Percentiles rank a stretch among this genome's conserved stretches.
phyloP scores from a whole-genome alignment of 35 echinoderm and acorn worm genomes.

The Apostichopus parvimensis region DNA sequence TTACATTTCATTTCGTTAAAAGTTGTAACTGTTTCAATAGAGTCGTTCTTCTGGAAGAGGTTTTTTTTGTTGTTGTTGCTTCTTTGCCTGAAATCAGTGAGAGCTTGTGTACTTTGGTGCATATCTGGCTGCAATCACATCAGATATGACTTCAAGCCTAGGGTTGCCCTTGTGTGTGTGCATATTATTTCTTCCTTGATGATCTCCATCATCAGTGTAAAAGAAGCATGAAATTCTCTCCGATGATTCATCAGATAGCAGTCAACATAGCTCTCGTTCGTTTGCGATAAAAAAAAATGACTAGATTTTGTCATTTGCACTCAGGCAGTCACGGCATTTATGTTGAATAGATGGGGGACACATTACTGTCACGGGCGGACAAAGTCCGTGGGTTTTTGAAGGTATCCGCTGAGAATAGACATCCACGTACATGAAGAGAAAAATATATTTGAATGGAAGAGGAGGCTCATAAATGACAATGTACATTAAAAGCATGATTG shows the following conservation, averaged over 20 bases:
- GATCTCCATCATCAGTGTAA: neutral
- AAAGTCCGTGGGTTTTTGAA: neutral
- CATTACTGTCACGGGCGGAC: neutral
- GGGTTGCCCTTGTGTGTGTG: neutral
- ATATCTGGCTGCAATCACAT: neutral
- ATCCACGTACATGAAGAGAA: neutral
- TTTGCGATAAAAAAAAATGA: neutral
- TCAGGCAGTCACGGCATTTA: neutral
- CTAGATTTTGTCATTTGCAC: neutral
- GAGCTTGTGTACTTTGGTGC: neutral
- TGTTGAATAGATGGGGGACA: neutral
- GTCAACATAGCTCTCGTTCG: neutral
- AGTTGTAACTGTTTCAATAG: neutral
- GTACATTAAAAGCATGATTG: neutral
- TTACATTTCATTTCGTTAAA: neutral
- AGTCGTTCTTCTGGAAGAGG: neutral
- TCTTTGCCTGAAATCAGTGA: neutral
- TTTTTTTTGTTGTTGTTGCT: neutral
- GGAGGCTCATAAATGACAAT: neutral
- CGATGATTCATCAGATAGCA: neutral
- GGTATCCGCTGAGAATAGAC: neutral
- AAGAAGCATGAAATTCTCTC: neutral
- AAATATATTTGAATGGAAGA: neutral
- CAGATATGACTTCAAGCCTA: neutral
- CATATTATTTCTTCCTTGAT: neutral